These are phyloP conservation scores for Okapia johnstoni DNA, from an alignment of 2,113 vertebrate genomes.

Conservation along the genomic window DNA sequence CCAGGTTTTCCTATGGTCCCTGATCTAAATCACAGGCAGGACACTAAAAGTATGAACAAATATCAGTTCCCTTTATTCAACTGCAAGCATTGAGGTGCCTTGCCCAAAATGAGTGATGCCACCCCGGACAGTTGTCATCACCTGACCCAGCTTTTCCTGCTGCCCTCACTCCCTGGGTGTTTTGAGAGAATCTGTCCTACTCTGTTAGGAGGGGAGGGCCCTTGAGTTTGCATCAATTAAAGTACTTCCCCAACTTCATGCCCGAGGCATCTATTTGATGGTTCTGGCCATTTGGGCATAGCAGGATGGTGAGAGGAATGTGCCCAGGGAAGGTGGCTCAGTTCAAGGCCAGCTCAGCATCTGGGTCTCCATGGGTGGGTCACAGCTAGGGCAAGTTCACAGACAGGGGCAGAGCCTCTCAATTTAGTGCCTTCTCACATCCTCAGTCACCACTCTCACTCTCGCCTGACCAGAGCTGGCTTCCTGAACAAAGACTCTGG, in stretches of 20 bases:
- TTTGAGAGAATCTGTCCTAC: not conserved
- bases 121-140: not conserved
- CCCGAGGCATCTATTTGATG: not conserved
- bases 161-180: not conserved
- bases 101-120: not conserved
- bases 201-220: not conserved
- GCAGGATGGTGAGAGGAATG: not conserved
- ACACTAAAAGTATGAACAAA: not conserved
- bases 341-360: conserved; percentile 14
- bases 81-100: not conserved
- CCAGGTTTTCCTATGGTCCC: not conserved
- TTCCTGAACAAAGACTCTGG: not conserved
- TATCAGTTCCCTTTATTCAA: not conserved
- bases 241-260: not conserved
- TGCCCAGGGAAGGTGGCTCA: not conserved
- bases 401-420: not conserved
- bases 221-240: not conserved
- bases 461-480: not conserved
- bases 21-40: not conserved
- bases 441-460: not conserved
- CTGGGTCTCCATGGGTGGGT: not conserved
- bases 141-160: not conserved
- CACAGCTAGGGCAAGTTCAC: not conserved
- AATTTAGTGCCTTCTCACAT: not conserved
- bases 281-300: not conserved